Percentiles rank a stretch among this genome's conserved stretches.
Conservation (phyloP, 2,888 invertebrate species). For the Erpobdella octoculata region DNA sequence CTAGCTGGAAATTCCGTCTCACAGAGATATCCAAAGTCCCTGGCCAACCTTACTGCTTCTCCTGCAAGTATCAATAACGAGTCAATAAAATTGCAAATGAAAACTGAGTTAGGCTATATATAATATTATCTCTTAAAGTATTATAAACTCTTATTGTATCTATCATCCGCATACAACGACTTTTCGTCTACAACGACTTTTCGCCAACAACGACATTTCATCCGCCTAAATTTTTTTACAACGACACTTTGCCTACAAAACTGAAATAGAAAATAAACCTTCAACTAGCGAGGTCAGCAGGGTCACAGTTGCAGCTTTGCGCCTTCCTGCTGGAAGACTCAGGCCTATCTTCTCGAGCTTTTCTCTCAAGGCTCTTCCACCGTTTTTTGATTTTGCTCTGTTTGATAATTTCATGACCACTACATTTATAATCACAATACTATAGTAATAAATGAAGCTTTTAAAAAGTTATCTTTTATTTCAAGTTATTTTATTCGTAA, state of each 20-base stretch:
- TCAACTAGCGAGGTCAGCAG: conserved; percentile 93
- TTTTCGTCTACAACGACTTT: too few species aligned
- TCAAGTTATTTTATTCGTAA: not conserved
- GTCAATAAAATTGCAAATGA: conserved; percentile 27
- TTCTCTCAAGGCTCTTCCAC: conserved; percentile 87
- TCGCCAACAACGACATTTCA: too few species aligned
- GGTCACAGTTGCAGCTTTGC: conserved; percentile 98
- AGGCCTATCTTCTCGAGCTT: conserved; percentile 96
- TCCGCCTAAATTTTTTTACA: too few species aligned
- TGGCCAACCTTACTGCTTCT: conserved; percentile 93
- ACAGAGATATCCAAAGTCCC: conserved; percentile 96
- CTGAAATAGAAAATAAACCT: too few species aligned
- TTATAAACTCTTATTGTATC: too few species aligned
- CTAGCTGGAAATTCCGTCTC: conserved; percentile 97
- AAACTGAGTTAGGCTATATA: not conserved
- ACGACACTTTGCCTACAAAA: too few species aligned
- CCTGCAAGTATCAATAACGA: too few species aligned
- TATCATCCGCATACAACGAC: too few species aligned
- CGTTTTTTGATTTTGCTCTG: conserved; percentile 98
- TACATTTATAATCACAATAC: not conserved
- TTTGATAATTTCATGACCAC: too few species aligned
- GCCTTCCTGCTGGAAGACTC: conserved; percentile 89
- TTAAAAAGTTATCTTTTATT: not conserved
- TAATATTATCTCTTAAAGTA: not conserved
- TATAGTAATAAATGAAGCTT: not conserved